Evolutionary conservation across 2,113 vertebrate genomes (phyloP).

Genomic region (Psilopogon haemacephalus): DNA sequence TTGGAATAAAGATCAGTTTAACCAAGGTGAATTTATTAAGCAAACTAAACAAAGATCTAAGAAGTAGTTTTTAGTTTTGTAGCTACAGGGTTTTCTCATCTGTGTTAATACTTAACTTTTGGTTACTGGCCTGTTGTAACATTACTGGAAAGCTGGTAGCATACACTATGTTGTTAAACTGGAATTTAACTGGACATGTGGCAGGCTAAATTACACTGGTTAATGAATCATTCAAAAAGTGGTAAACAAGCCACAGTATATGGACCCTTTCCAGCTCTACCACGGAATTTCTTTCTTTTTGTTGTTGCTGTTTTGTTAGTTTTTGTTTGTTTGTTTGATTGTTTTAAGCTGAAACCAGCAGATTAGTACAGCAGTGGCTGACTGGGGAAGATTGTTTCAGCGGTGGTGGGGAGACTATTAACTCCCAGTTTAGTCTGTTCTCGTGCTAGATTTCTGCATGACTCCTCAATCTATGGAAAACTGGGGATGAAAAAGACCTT

Average conservation of each 20-base stretch:
- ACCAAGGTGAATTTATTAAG: neutral
- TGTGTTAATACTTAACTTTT: conserved; percentile 66
- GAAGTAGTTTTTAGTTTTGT: neutral
- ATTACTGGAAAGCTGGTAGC: conserved; percentile 6
- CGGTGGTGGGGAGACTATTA: neutral
- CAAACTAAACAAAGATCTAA: neutral
- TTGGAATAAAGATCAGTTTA: neutral
- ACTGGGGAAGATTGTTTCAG: neutral
- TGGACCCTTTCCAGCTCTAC: neutral
- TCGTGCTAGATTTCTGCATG: neutral
- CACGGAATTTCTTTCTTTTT: neutral
- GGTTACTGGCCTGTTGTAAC: neutral
- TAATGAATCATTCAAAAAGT: conserved; percentile 52
- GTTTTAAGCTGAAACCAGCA: neutral
- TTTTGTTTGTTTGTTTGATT: no score
- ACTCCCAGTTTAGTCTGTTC: neutral
- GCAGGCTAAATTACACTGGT: conserved; percentile 14
- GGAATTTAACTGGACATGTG: conserved; percentile 20
- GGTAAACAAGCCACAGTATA: neutral
- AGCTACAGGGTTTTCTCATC: neutral
- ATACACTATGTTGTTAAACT: neutral
- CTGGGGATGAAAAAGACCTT: neutral
- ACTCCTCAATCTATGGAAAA: neutral
- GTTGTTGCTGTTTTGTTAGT: no score
- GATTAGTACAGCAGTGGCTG: neutral